Percentiles rank a stretch among this genome's conserved stretches.
Evolutionary conservation across 1,140 invertebrate genomes (phyloP).

Genomic region (Bombus sibiricus): DNA sequence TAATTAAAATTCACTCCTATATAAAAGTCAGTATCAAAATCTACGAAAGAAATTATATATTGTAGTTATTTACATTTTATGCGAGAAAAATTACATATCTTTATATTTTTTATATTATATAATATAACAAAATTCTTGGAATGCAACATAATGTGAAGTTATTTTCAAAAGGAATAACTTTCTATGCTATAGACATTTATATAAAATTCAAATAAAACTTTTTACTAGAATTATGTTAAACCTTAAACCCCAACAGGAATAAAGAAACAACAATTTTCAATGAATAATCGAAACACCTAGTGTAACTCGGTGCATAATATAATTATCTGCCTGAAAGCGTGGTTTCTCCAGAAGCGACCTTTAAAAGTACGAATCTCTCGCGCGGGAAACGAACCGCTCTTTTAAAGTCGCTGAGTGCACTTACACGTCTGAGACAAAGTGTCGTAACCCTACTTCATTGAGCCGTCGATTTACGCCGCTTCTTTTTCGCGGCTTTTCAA

Average conservation of each 20-base stretch:
- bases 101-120: too few relatives aligned
- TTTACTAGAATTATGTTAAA: neutral
- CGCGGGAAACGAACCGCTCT: conserved; percentile 13
- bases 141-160: neutral
- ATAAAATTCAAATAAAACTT: neutral
- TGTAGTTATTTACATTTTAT: too few relatives aligned
- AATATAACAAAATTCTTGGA: neutral
- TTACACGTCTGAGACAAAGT: conserved; percentile 67
- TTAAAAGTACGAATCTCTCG: neutral
- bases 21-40: neutral
- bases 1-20: neutral
- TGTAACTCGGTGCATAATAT: too few relatives aligned
- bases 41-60: neutral
- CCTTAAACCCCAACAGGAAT: too few relatives aligned
- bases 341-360: neutral
- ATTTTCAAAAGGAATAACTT: too few relatives aligned
- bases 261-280: neutral
- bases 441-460: conserved; percentile 67
- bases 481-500: conserved; percentile 23
- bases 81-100: too few relatives aligned
- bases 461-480: conserved; percentile 62
- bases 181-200: too few relatives aligned
- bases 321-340: neutral
- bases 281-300: neutral
- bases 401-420: conserved; percentile 49